A percentile compares a stretch with the other conserved stretches of the same genome.
These are phyloP conservation scores for Hypotaenidia philippensis DNA, from an alignment of 2,797 vertebrate genomes.

Conservation along the genomic window DNA sequence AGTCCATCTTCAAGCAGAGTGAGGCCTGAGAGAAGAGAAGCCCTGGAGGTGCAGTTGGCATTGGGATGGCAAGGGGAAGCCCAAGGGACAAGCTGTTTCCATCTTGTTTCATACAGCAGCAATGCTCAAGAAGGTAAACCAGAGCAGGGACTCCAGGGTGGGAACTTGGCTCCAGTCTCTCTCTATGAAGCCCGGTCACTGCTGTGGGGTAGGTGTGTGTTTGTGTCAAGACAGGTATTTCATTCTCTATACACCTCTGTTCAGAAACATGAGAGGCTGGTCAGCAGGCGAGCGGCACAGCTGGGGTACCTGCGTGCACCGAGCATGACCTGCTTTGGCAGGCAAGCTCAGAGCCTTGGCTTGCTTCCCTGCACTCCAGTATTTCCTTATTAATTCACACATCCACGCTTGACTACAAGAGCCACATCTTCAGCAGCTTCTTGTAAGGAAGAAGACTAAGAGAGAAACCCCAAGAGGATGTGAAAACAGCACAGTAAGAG, in stretches of 20 bases:
- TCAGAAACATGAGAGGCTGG: not conserved
- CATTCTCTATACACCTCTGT: not conserved
- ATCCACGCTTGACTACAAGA: not conserved
- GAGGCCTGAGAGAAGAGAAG: not conserved
- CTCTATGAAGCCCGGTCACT: not conserved
- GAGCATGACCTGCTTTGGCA: not conserved
- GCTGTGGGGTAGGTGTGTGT: not conserved
- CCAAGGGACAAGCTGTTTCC: not conserved
- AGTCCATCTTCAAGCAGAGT: not conserved
- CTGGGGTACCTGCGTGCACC: not conserved
- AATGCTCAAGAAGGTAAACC: not conserved
- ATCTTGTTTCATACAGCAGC: not conserved
- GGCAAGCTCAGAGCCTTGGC: not conserved
- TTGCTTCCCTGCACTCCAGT: not conserved
- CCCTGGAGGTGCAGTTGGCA: not conserved
- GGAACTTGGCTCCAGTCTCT: not conserved
- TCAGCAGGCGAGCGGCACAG: fast-evolving
- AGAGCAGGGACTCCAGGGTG: not conserved
- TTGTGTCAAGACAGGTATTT: not conserved
- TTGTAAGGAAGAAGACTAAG: not conserved
- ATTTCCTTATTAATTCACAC: constrained; percentile 34
- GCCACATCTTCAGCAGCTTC: not conserved
- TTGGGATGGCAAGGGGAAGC: not conserved
- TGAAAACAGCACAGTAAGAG: constrained; percentile 13
- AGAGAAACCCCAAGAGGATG: constrained; percentile 27